Conservation (phyloP, 2,888 invertebrate species). For the Mesopsocus fuscifrons region DNA sequence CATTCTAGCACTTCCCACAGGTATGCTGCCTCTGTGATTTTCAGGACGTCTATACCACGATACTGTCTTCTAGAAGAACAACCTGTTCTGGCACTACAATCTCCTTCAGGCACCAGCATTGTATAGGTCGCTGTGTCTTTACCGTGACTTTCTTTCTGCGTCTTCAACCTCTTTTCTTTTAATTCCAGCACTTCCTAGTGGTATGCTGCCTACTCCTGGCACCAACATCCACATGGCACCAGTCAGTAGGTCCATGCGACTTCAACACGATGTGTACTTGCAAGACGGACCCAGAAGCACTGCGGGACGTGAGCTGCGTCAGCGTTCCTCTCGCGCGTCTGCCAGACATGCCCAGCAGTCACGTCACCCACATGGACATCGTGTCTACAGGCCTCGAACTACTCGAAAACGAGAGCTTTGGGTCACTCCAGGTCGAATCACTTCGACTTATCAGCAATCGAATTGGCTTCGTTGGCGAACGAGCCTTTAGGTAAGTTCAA, state of each 20-base stretch:
- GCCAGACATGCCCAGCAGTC: slow-evolving; percentile 59
- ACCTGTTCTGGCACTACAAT: too few species aligned
- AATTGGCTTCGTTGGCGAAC: slow-evolving; percentile 57
- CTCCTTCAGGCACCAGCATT: too few species aligned
- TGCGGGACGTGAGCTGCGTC: slow-evolving; percentile 5
- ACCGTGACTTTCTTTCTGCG: too few species aligned
- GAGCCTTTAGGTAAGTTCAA: slow-evolving; percentile 60
- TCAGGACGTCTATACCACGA: too few species aligned
- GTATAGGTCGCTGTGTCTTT: too few species aligned
- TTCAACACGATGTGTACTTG: slow-evolving; percentile 8
- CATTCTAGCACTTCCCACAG: too few species aligned
- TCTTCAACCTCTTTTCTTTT: not conserved
- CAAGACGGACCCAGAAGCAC: not conserved
- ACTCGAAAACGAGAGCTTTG: slow-evolving; percentile 61
- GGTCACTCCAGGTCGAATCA: slow-evolving; percentile 55
- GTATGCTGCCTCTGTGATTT: too few species aligned
- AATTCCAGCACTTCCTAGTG: not conserved
- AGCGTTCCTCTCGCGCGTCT: slow-evolving; percentile 6
- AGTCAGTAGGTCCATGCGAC: slow-evolving; percentile 6
- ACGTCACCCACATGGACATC: slow-evolving; percentile 64
- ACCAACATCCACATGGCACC: not conserved
- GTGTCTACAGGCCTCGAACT: slow-evolving; percentile 62
- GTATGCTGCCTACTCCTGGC: slow-evolving; percentile 2
- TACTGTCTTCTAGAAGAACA: too few species aligned
- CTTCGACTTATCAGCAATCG: slow-evolving; percentile 68